Conservation (phyloP, 1,140 invertebrate genomes). For the Eupeodes corollae region DNA sequence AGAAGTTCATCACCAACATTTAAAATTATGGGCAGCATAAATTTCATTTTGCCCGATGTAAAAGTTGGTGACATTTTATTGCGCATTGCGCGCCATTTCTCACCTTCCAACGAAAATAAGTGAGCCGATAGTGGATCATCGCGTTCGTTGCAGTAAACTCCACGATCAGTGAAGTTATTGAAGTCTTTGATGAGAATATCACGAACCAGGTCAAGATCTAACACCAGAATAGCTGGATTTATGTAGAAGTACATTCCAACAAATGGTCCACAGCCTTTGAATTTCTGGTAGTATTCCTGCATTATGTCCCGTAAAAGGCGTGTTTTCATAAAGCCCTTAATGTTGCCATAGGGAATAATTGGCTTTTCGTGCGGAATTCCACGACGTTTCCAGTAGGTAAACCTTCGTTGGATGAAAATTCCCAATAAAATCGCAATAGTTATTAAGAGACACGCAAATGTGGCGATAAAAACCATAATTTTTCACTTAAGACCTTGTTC, state of each 20-base stretch:
- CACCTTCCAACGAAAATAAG: conserved; percentile 29
- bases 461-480: too few species aligned
- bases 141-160: conserved; percentile 19
- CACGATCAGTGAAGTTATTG: conserved; percentile 39
- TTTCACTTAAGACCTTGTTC: too few species aligned
- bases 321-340: not conserved
- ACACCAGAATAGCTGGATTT: not conserved
- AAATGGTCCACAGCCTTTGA: conserved; percentile 7
- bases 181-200: conserved; percentile 43
- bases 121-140: conserved; percentile 19
- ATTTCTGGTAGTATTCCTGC: conserved; percentile 14
- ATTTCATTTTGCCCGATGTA: conserved; percentile 44
- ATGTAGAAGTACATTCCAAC: not conserved
- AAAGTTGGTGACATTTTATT: conserved; percentile 43
- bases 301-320: not conserved
- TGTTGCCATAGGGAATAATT: conserved; percentile 17
- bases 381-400: conserved; percentile 21
- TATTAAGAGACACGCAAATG: too few species aligned
- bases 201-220: conserved; percentile 40
- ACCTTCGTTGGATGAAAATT: conserved; percentile 12
- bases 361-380: conserved; percentile 25
- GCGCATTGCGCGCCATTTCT: conserved; percentile 37
- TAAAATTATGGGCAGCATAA: conserved; percentile 39
- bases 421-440: not conserved
- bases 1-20: conserved; percentile 13